Evolutionary conservation across 2,888 invertebrate genomes (phyloP).

Genomic region (Caenorhabditis becei): DNA sequence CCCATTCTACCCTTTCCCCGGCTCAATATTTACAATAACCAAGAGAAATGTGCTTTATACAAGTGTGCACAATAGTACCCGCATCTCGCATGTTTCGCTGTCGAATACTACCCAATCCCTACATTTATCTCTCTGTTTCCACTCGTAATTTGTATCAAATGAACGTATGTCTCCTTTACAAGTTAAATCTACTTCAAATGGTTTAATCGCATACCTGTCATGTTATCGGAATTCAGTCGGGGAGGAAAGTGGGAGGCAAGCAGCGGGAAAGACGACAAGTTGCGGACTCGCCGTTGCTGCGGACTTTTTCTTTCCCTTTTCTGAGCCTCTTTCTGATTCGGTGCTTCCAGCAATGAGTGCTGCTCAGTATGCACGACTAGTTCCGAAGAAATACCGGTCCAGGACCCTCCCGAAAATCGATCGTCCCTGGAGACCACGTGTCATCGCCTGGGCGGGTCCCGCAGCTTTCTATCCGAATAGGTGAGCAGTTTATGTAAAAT

Average conservation of each 20-base stretch:
- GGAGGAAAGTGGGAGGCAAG: neutral
- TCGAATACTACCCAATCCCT: slow-evolving; percentile 1
- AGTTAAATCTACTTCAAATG: neutral
- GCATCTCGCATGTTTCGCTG: slow-evolving; percentile 3
- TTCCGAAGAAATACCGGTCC: slow-evolving; percentile 73
- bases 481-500: slow-evolving; percentile 42
- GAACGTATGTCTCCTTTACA: neutral
- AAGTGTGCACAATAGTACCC: slow-evolving; percentile 21
- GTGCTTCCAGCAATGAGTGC: slow-evolving; percentile 66
- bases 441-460: slow-evolving; percentile 81
- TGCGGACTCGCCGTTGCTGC: slow-evolving; percentile 2
- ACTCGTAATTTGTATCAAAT: slow-evolving; percentile 5
- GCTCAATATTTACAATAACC: neutral
- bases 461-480: slow-evolving; percentile 79
- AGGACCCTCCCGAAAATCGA: slow-evolving; percentile 75
- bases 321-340: neutral
- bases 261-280: slow-evolving; percentile 5
- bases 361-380: slow-evolving; percentile 70
- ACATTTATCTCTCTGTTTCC: neutral
- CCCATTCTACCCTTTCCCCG: neutral
- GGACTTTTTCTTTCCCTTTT: neutral
- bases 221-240: neutral
- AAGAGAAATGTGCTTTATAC: slow-evolving; percentile 26
- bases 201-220: neutral
- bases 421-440: slow-evolving; percentile 76